These are phyloP conservation scores for Xylocampa areola DNA, from an alignment of 2,888 invertebrate genomes.

Conservation along the genomic window DNA sequence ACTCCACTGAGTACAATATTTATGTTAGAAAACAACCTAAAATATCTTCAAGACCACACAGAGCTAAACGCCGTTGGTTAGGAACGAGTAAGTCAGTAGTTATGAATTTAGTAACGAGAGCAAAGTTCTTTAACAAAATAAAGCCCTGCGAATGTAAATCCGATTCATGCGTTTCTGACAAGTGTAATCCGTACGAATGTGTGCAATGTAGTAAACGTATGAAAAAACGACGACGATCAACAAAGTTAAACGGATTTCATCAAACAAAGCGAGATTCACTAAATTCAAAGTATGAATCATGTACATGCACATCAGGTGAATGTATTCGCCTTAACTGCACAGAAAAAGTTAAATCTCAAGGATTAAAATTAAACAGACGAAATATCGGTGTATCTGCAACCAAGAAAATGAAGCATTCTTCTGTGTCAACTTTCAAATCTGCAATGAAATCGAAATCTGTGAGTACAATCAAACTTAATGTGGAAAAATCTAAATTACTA, in stretches of 20 bases:
- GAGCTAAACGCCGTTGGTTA: constrained; percentile 20
- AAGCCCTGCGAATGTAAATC: constrained; percentile 30
- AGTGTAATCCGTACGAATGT: constrained; percentile 1
- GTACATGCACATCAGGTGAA: constrained; percentile 10
- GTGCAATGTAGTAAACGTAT: constrained; percentile 14
- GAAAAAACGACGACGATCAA: constrained; percentile 17
- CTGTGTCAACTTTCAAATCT: constrained; percentile 19
- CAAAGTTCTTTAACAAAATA: constrained; percentile 5
- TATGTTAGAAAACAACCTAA: constrained; percentile 4
- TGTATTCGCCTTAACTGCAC: constrained; percentile 17
- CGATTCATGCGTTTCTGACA: constrained; percentile 33
- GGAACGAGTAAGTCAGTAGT: constrained; percentile 44
- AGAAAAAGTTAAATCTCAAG: constrained; percentile 3
- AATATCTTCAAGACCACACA: constrained; percentile 9
- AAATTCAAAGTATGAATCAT: constrained; percentile 10
- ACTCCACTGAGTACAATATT: background rate
- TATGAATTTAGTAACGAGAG: constrained; percentile 17
- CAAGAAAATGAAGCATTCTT: constrained; percentile 6
- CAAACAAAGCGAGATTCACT: constrained; percentile 11
- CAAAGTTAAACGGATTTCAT: constrained; percentile 13
- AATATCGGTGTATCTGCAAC: background rate
- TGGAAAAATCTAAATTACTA: constrained; percentile 13
- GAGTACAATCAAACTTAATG: constrained; percentile 33
- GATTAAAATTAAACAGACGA: constrained; percentile 1
- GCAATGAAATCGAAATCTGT: constrained; percentile 41